Evolutionary conservation across 2,888 invertebrate genomes (phyloP).

Genomic region (Nezara viridula): DNA sequence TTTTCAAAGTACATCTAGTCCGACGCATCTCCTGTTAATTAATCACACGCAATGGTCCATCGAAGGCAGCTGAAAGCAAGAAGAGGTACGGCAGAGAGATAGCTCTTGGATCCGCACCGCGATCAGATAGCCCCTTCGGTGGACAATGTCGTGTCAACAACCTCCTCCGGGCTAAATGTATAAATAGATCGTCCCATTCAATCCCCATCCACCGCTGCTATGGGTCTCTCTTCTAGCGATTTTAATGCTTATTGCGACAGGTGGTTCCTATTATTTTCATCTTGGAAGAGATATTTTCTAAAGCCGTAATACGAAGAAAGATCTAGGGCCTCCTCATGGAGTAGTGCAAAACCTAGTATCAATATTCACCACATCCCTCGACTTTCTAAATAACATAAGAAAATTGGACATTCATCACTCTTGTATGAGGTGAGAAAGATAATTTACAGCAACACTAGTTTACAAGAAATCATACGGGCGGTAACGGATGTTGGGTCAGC

Average conservation of each 20-base stretch:
- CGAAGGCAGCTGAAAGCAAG: neutral
- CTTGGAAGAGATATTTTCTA: neutral
- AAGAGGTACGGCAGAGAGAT: neutral
- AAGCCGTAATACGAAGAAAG: neutral
- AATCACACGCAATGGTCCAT: neutral
- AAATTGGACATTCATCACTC: no score
- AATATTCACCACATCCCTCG: no score
- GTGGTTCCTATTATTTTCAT: neutral
- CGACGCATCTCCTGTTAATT: neutral
- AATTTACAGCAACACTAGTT: no score
- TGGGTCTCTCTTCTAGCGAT: neutral
- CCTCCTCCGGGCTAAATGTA: neutral
- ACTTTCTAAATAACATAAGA: no score
- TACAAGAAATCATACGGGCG: no score
- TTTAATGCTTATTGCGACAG: neutral
- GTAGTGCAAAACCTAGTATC: no score
- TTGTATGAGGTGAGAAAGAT: no score
- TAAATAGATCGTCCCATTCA: slow-evolving; percentile 17
- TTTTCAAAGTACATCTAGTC: neutral
- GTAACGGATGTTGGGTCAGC: no score
- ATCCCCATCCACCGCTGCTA: neutral
- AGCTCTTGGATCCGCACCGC: neutral
- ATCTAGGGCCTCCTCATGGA: no score
- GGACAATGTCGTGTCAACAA: slow-evolving; percentile 40
- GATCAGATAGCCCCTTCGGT: neutral